Evolutionary conservation across 2,888 invertebrate species (phyloP), one percentile per base, ranked within the genome.

Genomic region (Neria commutata): DNA sequence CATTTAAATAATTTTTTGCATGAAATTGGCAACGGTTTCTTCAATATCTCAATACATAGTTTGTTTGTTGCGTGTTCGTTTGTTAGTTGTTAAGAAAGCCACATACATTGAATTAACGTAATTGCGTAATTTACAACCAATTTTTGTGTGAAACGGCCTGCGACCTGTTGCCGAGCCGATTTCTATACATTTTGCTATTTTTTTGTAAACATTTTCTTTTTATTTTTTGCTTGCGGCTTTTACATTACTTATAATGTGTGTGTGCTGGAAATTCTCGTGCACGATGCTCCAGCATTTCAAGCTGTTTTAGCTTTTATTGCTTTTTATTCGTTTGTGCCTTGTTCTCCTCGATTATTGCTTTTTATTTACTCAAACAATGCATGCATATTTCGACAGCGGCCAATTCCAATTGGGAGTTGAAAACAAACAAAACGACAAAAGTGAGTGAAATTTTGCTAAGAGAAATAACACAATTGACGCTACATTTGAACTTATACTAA

Each of bases 371-470:
- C n/a, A n/a, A n/a, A n/a, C n/a, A n/a, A n/a, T n/a, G n/a, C n/a
- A n/a, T n/a, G n/a, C n/a, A n/a, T n/a, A n/a, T n/a, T n/a, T n/a
- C n/a, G n/a, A n/a, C n/a, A n/a, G n/a, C n/a, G n/a, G n/a, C n/a
- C n/a, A n/a, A n/a, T n/a, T n/a, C n/a, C 63, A 74, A 68, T 72
- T 75, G 67, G 69, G 66, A 67, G 71, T 72, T 72, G 64, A 25
- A 73, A 66, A 69, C 64, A 70, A 29, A 51, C 46, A 51, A 52
- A 55, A 50, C 21, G 33, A 50, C 45, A 33, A 50, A 50, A 50
- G 24, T 16, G 55, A 42, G 42, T 29, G 40, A 48, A 45, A 49
- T 42, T 17, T 50, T 42, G 47, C 69, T 74, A 69, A 63, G 72
- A 65, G 59, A 52, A 65, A 42, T 63, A 58, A 63, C 66, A 69